These are phyloP conservation scores for Stramonita haemastoma DNA, from an alignment of 2,888 invertebrate species.

Conservation along the genomic window DNA sequence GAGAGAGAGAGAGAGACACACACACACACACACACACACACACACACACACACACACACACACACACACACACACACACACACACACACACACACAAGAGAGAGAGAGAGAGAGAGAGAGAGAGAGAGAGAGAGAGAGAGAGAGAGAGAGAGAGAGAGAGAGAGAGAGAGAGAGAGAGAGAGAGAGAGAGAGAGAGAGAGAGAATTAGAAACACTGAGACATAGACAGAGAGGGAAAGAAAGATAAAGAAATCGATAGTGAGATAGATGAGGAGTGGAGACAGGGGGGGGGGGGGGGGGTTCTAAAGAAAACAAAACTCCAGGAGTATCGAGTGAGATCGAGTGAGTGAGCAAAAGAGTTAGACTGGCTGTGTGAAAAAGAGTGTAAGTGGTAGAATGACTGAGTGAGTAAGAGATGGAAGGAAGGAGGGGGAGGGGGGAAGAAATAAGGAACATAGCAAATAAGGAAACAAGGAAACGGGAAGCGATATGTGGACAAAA, in stretches of 20 bases:
- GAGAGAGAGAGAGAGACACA: background rate
- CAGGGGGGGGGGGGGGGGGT: background rate
- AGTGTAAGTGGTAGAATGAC: background rate
- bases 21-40: background rate
- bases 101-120: background rate
- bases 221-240: background rate
- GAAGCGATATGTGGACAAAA: too few species aligned
- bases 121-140: background rate
- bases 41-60: conserved; percentile 17
- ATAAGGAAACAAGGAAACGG: too few species aligned
- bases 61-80: background rate
- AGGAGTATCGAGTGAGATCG: background rate
- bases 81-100: background rate
- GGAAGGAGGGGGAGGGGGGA: background rate
- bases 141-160: background rate
- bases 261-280: background rate
- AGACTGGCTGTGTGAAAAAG: background rate
- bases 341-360: too few species aligned
- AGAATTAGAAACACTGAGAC: background rate
- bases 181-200: background rate
- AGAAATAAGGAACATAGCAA: too few species aligned
- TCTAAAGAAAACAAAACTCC: background rate
- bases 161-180: background rate
- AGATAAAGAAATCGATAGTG: background rate
- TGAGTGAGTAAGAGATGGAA: background rate